Evolutionary conservation across 2,888 invertebrate species (phyloP), one percentile per base, ranked within the genome.

Genomic region (Drosophila mulleri): DNA sequence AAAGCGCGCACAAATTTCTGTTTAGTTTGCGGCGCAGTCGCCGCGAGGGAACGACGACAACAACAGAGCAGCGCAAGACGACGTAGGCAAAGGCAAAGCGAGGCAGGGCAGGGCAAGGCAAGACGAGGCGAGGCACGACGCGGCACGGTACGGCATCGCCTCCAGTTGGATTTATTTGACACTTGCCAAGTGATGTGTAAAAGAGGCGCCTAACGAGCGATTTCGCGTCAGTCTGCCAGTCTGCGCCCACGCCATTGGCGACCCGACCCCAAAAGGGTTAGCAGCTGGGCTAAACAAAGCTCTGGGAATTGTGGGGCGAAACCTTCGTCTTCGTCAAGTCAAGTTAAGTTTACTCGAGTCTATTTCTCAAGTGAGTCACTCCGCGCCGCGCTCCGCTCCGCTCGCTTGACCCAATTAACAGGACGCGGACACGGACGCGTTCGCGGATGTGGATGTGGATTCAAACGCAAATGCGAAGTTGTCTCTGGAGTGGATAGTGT

Each of bases 11-110:
- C 82, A 89, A 67, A 71, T 85, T 87, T 84, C 62, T 82, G 84
- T 88, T 88, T 88, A 89, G 87, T 90, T 90, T 87, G 80, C 82
- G 82, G 86, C 85, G 90, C 87, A 87, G 83, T 80, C 88, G 89
- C 89, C 78, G 80, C 83, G 75, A 83, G 89, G 89, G 82, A 85
- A 86, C 82, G 83, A 82, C 80, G 71, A 71, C 64, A 56, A 69
- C 71, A 63, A 69, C 75, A 61, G 47, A 53, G 58, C 47, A 37
- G 44, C 26, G 41, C 42, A 42, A 42, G 26, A 23, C 45, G 14
- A 6, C 45, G 76, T 61, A n/a, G 20, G 16, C 16, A 12, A 16
- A 16, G 23, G 45, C 23, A 23, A 14, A 11, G 32, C 44, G 23
- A 5, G 35, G 76, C 59, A 11, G 16, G n/a, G 20, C 3, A 16